phyloP scores from a whole-genome alignment of 1,140 invertebrate genomes.

The Diorhabda elongata region DNA sequence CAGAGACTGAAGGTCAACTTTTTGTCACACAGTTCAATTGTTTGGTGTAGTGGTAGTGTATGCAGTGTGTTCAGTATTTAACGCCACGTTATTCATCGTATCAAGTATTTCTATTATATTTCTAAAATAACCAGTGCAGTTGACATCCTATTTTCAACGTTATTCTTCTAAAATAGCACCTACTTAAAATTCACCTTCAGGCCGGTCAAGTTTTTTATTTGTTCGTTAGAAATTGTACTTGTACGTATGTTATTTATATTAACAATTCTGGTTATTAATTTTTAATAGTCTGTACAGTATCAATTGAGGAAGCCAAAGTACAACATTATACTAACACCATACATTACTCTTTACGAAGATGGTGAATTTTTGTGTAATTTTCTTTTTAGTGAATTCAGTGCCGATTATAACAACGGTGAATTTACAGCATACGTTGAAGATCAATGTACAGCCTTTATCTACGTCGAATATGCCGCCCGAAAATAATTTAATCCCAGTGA shows the following conservation, averaged over 20 bases:
- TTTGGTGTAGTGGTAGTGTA: too few relatives aligned
- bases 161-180: background rate
- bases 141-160: background rate
- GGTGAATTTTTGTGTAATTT: slow-evolving; percentile 6
- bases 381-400: slow-evolving; percentile 35
- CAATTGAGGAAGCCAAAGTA: background rate
- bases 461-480: slow-evolving; percentile 11
- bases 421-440: slow-evolving; percentile 36
- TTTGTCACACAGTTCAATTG: too few relatives aligned
- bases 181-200: background rate
- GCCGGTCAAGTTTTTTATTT: background rate
- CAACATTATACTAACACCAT: background rate
- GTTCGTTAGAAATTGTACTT: background rate
- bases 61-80: too few relatives aligned
- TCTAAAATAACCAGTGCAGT: background rate
- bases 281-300: too few relatives aligned
- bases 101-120: too few relatives aligned
- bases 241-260: background rate
- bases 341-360: background rate
- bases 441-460: slow-evolving; percentile 29
- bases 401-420: slow-evolving; percentile 39
- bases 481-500: slow-evolving; percentile 17
- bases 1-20: too few relatives aligned
- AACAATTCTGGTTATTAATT: background rate
- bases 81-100: too few relatives aligned